Evolutionary conservation across 2,888 invertebrate species (phyloP), one percentile per base, ranked within the genome.

Genomic region (Sipha maydis): DNA sequence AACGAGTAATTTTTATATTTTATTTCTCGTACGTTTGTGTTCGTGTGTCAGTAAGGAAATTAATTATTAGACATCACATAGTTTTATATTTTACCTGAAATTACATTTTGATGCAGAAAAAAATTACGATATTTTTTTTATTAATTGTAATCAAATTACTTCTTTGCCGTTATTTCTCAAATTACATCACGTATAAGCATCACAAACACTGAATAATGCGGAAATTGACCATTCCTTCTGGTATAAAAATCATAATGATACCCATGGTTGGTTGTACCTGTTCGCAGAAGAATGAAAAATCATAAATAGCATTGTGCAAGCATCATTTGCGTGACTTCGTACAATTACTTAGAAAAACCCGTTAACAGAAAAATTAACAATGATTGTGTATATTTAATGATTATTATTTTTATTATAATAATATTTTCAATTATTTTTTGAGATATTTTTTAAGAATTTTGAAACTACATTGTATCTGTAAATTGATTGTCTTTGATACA

Each of bases 71-170:
- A 56, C 4, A 21, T 14, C 56, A 56, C 21, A 56, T 56, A 56
- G 21, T 19, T 19, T 11, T 21, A 21, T 56, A 56, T 56, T 56
- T 21, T 56, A 19, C 14, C 21, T 25, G 25, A 25, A 25, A 21
- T 8, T 19, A 19, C 25, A 25, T 25, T 61, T 61, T 61, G 19
- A 61, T 25, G 61, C 7, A 61, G 25, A 25, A 61, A 61, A 25
- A 61, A 31, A 21, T 78, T 25, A 78, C 31, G 25, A 54, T 38
- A n/a, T 80, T 38, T 80, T 80, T n/a, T n/a, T 77, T 54, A 21
- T 56, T 54, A 78, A 78, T 78, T 78, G 78, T 54, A 78, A 54
- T 54, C 28, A 31, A 78, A 78, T 78, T 78, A 78, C 78, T 48
- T 54, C 14, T 54, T 34, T 78, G 54, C 54, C 54, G 78, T 28